A percentile compares a stretch with the other conserved stretches of the same genome.
These are phyloP conservation scores for Lasioglossum pauxillum DNA, from an alignment of 2,888 invertebrate genomes.

Conservation along the genomic window DNA sequence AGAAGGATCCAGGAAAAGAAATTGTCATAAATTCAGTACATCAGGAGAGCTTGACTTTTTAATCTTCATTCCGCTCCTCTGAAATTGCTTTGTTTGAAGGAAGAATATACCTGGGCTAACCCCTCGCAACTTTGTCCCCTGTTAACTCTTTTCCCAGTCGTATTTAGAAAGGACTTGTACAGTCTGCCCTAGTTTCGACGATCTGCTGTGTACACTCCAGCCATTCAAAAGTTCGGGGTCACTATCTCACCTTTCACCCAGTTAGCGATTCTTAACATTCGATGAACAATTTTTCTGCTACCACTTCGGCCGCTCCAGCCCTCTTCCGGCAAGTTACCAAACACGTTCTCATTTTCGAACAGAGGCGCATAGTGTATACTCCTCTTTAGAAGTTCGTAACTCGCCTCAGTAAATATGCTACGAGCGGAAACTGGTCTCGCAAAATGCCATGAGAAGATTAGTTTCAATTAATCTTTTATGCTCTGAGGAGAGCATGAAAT, in stretches of 20 bases:
- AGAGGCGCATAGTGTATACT: background rate
- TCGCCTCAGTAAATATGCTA: background rate
- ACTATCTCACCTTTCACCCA: background rate
- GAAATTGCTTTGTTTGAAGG: constrained; percentile 10
- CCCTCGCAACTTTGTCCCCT: background rate
- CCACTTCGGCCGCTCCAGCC: background rate
- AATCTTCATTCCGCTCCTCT: background rate
- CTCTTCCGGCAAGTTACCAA: background rate
- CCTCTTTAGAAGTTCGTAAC: background rate
- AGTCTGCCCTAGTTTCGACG: background rate
- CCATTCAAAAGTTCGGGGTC: background rate
- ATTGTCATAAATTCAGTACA: background rate
- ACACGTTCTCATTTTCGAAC: background rate
- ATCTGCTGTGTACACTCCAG: constrained; percentile 2
- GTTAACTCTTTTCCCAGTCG: background rate
- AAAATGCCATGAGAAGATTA: background rate
- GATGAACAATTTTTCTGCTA: background rate
- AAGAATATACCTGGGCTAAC: background rate
- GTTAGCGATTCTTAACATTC: background rate
- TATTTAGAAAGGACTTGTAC: background rate
- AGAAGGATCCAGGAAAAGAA: background rate
- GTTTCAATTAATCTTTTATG: background rate
- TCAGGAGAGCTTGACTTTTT: background rate
- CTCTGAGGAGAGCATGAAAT: background rate
- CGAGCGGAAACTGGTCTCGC: background rate